phyloP scores from a whole-genome alignment of 2,888 invertebrate species.

The Crematogaster levior region DNA sequence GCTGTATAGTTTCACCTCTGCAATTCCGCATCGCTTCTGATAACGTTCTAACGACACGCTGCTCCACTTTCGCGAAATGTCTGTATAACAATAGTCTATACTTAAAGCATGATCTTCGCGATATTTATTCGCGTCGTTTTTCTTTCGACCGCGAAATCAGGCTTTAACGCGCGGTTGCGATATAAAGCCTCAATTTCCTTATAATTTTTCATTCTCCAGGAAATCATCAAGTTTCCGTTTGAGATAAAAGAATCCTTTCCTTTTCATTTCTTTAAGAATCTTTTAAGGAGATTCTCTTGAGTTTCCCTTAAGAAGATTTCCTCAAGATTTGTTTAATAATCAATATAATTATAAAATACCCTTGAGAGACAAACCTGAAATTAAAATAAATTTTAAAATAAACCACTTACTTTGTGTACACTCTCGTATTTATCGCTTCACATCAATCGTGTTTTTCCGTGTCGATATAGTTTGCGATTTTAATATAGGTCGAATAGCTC shows the following conservation, averaged over 20 bases:
- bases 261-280: background rate
- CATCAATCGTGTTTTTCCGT: background rate
- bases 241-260: no score
- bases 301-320: background rate
- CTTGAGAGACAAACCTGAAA: background rate
- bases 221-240: background rate
- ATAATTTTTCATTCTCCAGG: background rate
- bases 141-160: no score
- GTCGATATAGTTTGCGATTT: background rate
- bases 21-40: conserved; percentile 11
- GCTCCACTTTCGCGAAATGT: background rate
- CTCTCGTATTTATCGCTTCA: background rate
- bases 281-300: background rate
- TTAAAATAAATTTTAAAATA: background rate
- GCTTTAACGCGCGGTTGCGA: no score
- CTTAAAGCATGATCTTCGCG: background rate
- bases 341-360: background rate
- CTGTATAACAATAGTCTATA: background rate
- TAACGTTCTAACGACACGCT: background rate
- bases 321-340: background rate
- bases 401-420: background rate
- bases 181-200: background rate
- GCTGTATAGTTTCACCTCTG: background rate
- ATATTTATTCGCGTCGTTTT: background rate
- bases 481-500: background rate